A percentile compares a stretch with the other conserved stretches of the same genome.
Conservation (phyloP, 92 coral and sea anemone species). For the Parazoanthus atlanticus region DNA sequence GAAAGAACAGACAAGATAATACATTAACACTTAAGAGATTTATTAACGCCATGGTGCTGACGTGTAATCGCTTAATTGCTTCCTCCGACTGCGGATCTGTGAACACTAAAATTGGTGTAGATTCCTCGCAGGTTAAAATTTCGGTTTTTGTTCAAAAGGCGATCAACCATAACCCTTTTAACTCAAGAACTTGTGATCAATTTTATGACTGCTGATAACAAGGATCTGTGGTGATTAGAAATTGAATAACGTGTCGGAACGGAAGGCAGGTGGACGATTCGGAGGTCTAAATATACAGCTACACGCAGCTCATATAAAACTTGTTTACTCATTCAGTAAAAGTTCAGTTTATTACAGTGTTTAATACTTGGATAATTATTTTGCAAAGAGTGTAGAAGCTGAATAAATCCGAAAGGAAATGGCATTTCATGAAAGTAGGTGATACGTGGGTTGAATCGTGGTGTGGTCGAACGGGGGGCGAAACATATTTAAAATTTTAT, state of each 20-base stretch:
- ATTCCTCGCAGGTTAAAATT: neutral
- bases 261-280: neutral
- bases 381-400: neutral
- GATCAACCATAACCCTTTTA: neutral
- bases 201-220: neutral
- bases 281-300: neutral
- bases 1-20: neutral
- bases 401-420: neutral
- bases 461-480: neutral
- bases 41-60: neutral
- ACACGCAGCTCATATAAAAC: neutral
- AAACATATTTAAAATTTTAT: neutral
- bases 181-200: neutral
- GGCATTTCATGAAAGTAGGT: neutral
- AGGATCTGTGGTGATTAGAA: neutral
- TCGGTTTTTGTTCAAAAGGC: neutral
- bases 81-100: neutral
- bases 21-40: conserved; percentile 15
- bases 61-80: conserved; percentile 18
- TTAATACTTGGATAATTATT: neutral
- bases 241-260: no score
- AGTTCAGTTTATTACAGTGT: no score
- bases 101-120: neutral
- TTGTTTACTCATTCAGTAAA: no score
- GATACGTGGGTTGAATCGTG: neutral